A percentile compares a stretch with the other conserved stretches of the same genome.
These are phyloP conservation scores for Salvator merianae DNA, from an alignment of 2,113 vertebrate genomes.

Conservation along the genomic window DNA sequence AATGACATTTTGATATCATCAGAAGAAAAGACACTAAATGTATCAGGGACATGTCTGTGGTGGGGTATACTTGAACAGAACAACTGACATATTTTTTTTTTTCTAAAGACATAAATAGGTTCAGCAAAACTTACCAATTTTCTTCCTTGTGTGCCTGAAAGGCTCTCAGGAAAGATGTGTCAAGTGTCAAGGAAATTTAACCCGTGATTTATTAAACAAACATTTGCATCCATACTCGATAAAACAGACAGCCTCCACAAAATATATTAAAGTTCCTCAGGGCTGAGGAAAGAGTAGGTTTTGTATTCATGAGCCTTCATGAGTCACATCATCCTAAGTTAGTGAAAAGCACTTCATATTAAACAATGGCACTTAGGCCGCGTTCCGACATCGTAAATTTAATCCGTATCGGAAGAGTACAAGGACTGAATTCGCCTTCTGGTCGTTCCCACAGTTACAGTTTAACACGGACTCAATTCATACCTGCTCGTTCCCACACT, in stretches of 20 bases:
- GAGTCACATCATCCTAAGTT: neutral
- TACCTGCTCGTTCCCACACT: no score
- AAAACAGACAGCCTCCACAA: no score
- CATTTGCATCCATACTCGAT: no score
- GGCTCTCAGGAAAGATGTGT: conserved; percentile 89
- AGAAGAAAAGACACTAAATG: neutral
- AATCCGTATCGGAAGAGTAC: no score
- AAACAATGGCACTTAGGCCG: no score
- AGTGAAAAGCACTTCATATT: neutral
- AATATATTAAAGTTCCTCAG: no score
- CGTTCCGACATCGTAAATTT: no score
- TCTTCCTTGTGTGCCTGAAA: conserved; percentile 98
- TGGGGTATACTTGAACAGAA: neutral
- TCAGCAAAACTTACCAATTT: conserved; percentile 86
- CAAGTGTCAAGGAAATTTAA: conserved; percentile 71
- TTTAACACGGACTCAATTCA: no score
- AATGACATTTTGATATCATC: neutral
- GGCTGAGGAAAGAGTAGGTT: neutral
- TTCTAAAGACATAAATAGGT: neutral
- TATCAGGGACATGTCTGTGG: neutral
- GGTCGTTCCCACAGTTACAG: no score
- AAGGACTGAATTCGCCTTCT: no score
- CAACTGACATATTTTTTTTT: neutral
- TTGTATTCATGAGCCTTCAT: neutral
- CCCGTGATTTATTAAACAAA: neutral